These are phyloP conservation scores for Drosophila paulistorum DNA, from an alignment of 1,140 invertebrate genomes.

Conservation along the genomic window DNA sequence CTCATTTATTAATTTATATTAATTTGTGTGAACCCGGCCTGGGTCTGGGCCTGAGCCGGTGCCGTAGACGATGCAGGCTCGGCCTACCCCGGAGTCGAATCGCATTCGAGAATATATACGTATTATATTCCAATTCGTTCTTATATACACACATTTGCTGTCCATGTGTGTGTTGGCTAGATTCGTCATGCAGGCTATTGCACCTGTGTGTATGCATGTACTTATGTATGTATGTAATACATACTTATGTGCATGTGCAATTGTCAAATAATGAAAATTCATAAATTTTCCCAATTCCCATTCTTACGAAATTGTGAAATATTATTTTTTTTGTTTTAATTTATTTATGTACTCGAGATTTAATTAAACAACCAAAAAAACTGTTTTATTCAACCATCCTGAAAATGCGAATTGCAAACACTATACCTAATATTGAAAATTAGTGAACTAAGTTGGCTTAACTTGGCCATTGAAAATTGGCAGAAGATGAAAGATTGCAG, in stretches of 20 bases:
- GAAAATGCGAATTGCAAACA: not conserved
- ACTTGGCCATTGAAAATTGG: not conserved
- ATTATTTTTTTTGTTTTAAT: not conserved
- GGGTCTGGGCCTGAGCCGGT: not conserved
- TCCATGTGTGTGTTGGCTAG: not conserved
- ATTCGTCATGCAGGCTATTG: constrained; percentile 6
- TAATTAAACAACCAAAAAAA: constrained; percentile 2
- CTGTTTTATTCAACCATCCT: not conserved
- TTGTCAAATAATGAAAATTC: constrained; percentile 7
- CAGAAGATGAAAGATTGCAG: not conserved
- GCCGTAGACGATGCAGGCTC: not conserved
- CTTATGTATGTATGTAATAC: not conserved
- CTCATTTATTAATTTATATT: constrained; percentile 26
- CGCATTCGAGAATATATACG: constrained; percentile 9
- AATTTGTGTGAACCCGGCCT: constrained; percentile 7
- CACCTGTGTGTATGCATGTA: not conserved
- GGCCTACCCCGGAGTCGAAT: not conserved
- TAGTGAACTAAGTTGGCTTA: not conserved
- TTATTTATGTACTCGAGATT: not conserved
- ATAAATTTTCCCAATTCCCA: not conserved
- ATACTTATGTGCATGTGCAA: not conserved
- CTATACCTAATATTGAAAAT: not conserved
- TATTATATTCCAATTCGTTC: not conserved
- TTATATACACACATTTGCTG: constrained; percentile 1
- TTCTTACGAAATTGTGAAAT: not conserved